Percentiles rank a stretch among this genome's conserved stretches.
Evolutionary conservation across 2,888 invertebrate species (phyloP).

Genomic region (Malachius bipustulatus): DNA sequence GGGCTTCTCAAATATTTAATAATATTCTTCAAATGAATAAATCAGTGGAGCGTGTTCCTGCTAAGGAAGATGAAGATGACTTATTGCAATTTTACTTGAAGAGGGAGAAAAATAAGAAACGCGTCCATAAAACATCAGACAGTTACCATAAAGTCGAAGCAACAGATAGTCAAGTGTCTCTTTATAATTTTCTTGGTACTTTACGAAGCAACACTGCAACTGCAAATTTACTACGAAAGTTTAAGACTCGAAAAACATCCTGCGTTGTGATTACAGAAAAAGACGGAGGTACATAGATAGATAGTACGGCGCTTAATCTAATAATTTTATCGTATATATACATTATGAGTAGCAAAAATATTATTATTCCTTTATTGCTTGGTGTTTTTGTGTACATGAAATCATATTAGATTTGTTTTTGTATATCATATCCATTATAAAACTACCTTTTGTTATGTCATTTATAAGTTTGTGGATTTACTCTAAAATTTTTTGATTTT

Average conservation of each 20-base stretch:
- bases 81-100: neutral
- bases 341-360: too few relatives aligned
- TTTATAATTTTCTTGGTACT: constrained; percentile 30
- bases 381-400: too few relatives aligned
- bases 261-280: constrained; percentile 1
- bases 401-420: too few relatives aligned
- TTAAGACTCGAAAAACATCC: neutral
- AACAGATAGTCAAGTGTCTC: constrained; percentile 27
- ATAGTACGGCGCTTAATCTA: neutral
- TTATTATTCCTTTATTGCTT: too few relatives aligned
- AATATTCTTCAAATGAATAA: neutral
- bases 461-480: too few relatives aligned
- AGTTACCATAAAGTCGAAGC: constrained; percentile 16
- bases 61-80: constrained; percentile 1
- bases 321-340: neutral
- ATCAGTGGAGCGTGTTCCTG: too few relatives aligned
- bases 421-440: too few relatives aligned
- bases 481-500: too few relatives aligned
- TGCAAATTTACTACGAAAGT: neutral
- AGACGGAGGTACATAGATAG: neutral
- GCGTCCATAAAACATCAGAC: constrained; percentile 4
- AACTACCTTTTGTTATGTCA: too few relatives aligned
- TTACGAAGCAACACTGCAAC: constrained; percentile 17
- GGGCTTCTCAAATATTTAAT: constrained; percentile 6
- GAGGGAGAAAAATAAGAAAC: neutral